Conservation (phyloP, 2,113 vertebrate genomes). For the Callopanchax toddi region DNA sequence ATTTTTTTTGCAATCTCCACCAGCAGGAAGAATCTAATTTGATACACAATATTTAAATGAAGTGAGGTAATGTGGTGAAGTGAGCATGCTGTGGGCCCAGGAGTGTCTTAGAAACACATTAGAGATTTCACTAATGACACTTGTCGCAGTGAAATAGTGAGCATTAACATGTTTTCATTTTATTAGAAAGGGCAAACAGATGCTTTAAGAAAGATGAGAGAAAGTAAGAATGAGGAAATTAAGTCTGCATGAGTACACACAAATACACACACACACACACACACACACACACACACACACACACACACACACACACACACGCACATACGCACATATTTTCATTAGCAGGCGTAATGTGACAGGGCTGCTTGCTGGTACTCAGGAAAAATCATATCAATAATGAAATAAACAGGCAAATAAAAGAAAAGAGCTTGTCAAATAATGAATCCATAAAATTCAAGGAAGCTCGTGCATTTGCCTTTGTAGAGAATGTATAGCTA, state of each 20-base stretch:
- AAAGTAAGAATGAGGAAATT: slow-evolving; percentile 55
- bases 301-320: too few relatives aligned
- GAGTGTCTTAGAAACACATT: slow-evolving; percentile 65
- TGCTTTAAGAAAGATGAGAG: slow-evolving; percentile 46
- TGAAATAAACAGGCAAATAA: not conserved
- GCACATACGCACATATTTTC: slow-evolving; percentile 53
- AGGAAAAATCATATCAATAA: slow-evolving; percentile 19
- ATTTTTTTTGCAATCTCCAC: not conserved
- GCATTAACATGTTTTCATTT: slow-evolving; percentile 69
- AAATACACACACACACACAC: too few relatives aligned
- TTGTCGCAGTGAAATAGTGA: slow-evolving; percentile 55
- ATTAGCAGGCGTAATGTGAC: slow-evolving; percentile 66
- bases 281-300: too few relatives aligned
- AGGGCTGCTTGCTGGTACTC: slow-evolving; percentile 76
- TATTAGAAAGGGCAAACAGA: slow-evolving; percentile 61
- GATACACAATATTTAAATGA: slow-evolving; percentile 48
- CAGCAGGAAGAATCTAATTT: slow-evolving; percentile 5
- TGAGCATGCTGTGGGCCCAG: slow-evolving; percentile 42
- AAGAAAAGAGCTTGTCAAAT: slow-evolving; percentile 42
- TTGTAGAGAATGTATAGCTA: slow-evolving; percentile 23
- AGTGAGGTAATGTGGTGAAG: slow-evolving; percentile 38
- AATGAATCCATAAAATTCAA: slow-evolving; percentile 18
- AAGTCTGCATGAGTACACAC: slow-evolving; percentile 61
- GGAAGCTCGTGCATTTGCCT: slow-evolving; percentile 1
- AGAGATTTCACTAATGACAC: slow-evolving; percentile 60